A percentile compares a stretch with the other conserved stretches of the same genome.
These are phyloP conservation scores for Phycodurus eques DNA, from an alignment of 2,113 vertebrate species.

Conservation along the genomic window DNA sequence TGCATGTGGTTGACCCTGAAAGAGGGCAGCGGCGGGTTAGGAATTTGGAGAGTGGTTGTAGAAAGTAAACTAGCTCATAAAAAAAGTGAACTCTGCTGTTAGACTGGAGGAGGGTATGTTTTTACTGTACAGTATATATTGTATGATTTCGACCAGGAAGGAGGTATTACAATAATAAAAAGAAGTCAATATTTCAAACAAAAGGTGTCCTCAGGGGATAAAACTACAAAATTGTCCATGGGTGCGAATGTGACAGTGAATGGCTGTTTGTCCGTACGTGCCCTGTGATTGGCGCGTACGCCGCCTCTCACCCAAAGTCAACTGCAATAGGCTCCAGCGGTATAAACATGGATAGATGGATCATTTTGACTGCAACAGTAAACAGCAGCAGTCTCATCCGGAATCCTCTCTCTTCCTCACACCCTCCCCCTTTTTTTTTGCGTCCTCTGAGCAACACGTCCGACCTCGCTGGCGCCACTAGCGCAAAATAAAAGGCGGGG, in stretches of 20 bases:
- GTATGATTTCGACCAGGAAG: background rate
- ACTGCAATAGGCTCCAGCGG: too few species aligned
- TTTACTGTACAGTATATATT: background rate
- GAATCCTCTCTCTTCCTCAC: too few species aligned
- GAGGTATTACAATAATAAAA: background rate
- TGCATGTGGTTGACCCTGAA: constrained; percentile 63
- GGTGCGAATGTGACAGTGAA: too few species aligned
- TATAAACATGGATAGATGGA: too few species aligned
- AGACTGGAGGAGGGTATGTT: background rate
- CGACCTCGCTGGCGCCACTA: background rate
- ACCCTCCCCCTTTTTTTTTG: too few species aligned
- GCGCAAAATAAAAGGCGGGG: background rate
- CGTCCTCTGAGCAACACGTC: background rate
- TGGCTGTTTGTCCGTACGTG: too few species aligned
- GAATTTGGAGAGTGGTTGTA: background rate
- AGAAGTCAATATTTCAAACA: background rate
- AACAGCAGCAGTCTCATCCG: too few species aligned
- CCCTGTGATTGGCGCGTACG: too few species aligned
- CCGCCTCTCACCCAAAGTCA: too few species aligned
- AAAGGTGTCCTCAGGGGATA: background rate
- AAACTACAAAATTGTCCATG: too few species aligned
- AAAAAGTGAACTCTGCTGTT: background rate
- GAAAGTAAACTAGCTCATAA: too few species aligned
- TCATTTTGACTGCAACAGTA: too few species aligned
- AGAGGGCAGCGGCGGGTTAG: background rate